phyloP scores from a whole-genome alignment of 2,113 vertebrate species.

The Notothenia rossii region DNA sequence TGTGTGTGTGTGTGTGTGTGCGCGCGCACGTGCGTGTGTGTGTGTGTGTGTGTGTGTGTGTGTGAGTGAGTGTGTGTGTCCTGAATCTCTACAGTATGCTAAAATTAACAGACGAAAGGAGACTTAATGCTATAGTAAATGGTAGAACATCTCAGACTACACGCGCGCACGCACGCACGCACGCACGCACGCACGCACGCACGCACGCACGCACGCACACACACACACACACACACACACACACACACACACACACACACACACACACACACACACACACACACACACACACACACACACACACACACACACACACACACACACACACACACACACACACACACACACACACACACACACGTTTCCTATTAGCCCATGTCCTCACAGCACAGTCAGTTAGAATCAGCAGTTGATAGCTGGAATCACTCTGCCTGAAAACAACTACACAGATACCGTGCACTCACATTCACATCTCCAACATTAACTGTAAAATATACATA shows the following conservation, averaged over 20 bases:
- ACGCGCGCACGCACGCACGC: slow-evolving; percentile 22
- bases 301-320: slow-evolving; percentile 19
- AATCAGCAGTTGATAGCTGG: slow-evolving; percentile 61
- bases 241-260: neutral
- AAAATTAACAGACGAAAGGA: slow-evolving; percentile 29
- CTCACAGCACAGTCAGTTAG: slow-evolving; percentile 49
- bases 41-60: neutral
- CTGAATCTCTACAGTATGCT: slow-evolving; percentile 8
- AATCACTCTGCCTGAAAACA: slow-evolving; percentile 40
- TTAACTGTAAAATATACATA: neutral
- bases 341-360: slow-evolving; percentile 51
- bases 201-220: neutral
- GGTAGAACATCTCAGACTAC: neutral
- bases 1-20: slow-evolving; percentile 41
- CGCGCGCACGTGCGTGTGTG: neutral
- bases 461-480: slow-evolving; percentile 6
- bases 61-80: too few relatives aligned
- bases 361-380: slow-evolving; percentile 72
- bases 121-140: neutral
- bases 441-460: neutral
- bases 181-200: slow-evolving; percentile 19
- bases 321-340: slow-evolving; percentile 31
- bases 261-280: slow-evolving; percentile 33
- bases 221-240: slow-evolving; percentile 33
- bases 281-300: slow-evolving; percentile 10